Evolutionary conservation across 2,797 vertebrate genomes (phyloP).

Genomic region (Chromis chromis): DNA sequence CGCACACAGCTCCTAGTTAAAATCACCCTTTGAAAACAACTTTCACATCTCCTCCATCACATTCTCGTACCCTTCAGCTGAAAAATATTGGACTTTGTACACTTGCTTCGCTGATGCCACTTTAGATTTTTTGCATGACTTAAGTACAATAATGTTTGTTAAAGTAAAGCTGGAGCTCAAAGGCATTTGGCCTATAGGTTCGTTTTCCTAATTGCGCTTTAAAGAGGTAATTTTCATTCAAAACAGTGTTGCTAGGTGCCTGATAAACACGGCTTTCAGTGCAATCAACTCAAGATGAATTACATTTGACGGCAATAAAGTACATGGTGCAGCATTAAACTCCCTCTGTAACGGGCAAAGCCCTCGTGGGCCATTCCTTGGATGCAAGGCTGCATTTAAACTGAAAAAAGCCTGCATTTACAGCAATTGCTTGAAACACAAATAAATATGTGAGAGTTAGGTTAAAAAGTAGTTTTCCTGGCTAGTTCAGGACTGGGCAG

Average conservation of each 20-base stretch:
- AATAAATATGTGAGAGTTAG: constrained; percentile 64
- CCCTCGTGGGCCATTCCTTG: constrained; percentile 69
- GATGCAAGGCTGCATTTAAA: constrained; percentile 70
- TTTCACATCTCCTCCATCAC: constrained; percentile 63
- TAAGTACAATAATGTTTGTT: constrained; percentile 68
- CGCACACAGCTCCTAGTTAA: constrained; percentile 58
- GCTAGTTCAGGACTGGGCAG: constrained; percentile 57
- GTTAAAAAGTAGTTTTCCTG: constrained; percentile 66
- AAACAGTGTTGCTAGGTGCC: constrained; percentile 81
- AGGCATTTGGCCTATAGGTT: constrained; percentile 74
- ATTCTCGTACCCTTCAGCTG: constrained; percentile 55
- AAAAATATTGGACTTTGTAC: constrained; percentile 67
- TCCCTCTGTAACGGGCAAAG: constrained; percentile 58
- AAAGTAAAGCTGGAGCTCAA: constrained; percentile 62
- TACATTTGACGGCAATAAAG: constrained; percentile 82
- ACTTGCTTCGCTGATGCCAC: constrained; percentile 76
- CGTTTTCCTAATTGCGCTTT: constrained; percentile 78
- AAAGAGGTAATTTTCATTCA: constrained; percentile 79
- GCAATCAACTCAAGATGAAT: constrained; percentile 79
- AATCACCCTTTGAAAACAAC: constrained; percentile 46
- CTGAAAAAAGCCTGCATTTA: constrained; percentile 73
- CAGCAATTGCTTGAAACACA: constrained; percentile 69
- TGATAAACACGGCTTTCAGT: constrained; percentile 78
- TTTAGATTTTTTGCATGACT: constrained; percentile 67
- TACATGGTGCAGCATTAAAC: constrained; percentile 66